Evolutionary conservation across 35 echinoderm and acorn worm species (phyloP).

Genomic region (Patiria miniata): DNA sequence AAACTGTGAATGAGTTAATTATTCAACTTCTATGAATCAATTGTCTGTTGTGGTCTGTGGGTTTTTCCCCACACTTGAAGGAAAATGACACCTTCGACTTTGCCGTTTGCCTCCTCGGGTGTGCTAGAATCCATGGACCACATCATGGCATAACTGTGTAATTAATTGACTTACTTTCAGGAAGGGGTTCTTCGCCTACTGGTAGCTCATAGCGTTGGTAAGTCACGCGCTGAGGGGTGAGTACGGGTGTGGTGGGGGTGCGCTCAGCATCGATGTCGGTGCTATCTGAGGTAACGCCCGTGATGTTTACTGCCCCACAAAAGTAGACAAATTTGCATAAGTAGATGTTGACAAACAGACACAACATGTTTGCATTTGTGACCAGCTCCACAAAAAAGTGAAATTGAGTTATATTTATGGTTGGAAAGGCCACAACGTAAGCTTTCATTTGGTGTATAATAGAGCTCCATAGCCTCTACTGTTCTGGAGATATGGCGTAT

Average conservation of each 20-base stretch:
- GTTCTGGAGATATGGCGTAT: no score
- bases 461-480: no score
- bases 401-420: background rate
- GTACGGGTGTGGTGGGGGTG: constrained; percentile 81
- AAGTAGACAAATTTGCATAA: background rate
- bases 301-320: constrained; percentile 59
- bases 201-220: constrained; percentile 88
- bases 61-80: no score
- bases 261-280: constrained; percentile 45
- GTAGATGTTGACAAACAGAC: background rate
- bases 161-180: constrained; percentile 69
- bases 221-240: constrained; percentile 87
- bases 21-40: no score
- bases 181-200: constrained; percentile 76
- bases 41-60: no score
- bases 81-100: no score
- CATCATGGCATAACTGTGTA: no score
- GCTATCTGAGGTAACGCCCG: constrained; percentile 52
- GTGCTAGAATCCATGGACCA: no score
- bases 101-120: no score
- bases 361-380: background rate
- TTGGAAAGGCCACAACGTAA: background rate
- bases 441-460: no score
- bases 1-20: no score
- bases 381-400: no score